These are phyloP conservation scores for Bugula neritina DNA, from an alignment of 2,888 invertebrate genomes.

Conservation along the genomic window DNA sequence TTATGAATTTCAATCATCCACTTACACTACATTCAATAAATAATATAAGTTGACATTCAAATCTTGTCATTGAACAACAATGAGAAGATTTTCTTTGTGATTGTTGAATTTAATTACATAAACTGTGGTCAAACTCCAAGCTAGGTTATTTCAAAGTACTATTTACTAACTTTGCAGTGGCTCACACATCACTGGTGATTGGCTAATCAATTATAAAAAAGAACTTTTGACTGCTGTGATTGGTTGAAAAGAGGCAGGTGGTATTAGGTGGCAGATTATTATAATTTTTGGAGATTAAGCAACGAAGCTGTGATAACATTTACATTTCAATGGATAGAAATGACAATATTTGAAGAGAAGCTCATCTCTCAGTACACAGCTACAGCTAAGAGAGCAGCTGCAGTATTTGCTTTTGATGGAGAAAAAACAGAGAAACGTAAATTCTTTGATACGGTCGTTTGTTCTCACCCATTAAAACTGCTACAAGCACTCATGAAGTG, in stretches of 20 bases:
- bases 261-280: not conserved
- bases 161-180: too few relatives aligned
- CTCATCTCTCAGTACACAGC: not conserved
- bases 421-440: not conserved
- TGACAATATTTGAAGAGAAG: not conserved
- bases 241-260: not conserved
- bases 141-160: too few relatives aligned
- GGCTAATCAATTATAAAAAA: too few relatives aligned
- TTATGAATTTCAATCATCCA: not conserved
- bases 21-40: not conserved
- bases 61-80: not conserved
- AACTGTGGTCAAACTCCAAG: not conserved
- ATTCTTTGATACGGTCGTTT: not conserved
- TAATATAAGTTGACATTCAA: not conserved
- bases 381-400: not conserved
- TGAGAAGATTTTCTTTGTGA: not conserved
- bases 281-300: not conserved
- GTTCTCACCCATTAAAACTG: not conserved
- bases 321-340: not conserved
- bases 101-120: not conserved
- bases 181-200: too few relatives aligned
- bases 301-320: not conserved
- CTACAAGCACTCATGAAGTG: not conserved
- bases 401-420: not conserved
- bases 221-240: too few relatives aligned